A percentile compares a stretch with the other conserved stretches of the same genome.
Conservation (phyloP, 2,888 invertebrate genomes). For the Drosophila merina region DNA sequence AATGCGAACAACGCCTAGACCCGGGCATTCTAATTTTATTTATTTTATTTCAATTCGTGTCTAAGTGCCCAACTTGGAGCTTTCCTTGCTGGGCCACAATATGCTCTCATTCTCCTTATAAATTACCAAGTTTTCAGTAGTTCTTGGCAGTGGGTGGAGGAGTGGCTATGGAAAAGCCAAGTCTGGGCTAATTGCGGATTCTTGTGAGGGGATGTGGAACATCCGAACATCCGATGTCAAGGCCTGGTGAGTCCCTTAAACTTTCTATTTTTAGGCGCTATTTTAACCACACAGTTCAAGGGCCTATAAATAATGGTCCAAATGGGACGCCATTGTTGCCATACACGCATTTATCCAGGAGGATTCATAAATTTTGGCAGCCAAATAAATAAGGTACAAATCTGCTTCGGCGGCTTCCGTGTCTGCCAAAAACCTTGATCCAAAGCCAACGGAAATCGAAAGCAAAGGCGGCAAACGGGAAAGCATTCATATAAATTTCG, state of each 20-base stretch:
- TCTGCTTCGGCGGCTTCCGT: slow-evolving; percentile 52
- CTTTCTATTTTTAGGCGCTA: slow-evolving; percentile 41
- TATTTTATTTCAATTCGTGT: slow-evolving; percentile 78
- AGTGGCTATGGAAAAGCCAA: neutral
- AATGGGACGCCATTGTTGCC: slow-evolving; percentile 3
- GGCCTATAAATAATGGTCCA: slow-evolving; percentile 33
- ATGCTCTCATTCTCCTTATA: slow-evolving; percentile 20
- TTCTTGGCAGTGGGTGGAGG: slow-evolving; percentile 12
- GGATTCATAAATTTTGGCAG: slow-evolving; percentile 70
- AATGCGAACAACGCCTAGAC: slow-evolving; percentile 3
- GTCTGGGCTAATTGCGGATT: slow-evolving; percentile 19
- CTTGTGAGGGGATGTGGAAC: neutral
- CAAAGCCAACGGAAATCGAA: slow-evolving; percentile 65
- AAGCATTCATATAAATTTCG: slow-evolving; percentile 50
- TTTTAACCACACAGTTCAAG: slow-evolving; percentile 34
- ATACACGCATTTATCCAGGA: slow-evolving; percentile 23
- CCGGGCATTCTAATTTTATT: slow-evolving; percentile 70
- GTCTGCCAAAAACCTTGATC: slow-evolving; percentile 37
- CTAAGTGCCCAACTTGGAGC: slow-evolving; percentile 62
- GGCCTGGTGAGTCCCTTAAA: slow-evolving; percentile 11
- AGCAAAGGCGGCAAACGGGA: slow-evolving; percentile 65
- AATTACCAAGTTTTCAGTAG: slow-evolving; percentile 29
- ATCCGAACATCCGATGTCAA: slow-evolving; percentile 5
- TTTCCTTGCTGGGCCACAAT: slow-evolving; percentile 42
- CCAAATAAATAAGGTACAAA: slow-evolving; percentile 74